Conservation (phyloP, 2,797 vertebrate species). For the Pterois miles region DNA sequence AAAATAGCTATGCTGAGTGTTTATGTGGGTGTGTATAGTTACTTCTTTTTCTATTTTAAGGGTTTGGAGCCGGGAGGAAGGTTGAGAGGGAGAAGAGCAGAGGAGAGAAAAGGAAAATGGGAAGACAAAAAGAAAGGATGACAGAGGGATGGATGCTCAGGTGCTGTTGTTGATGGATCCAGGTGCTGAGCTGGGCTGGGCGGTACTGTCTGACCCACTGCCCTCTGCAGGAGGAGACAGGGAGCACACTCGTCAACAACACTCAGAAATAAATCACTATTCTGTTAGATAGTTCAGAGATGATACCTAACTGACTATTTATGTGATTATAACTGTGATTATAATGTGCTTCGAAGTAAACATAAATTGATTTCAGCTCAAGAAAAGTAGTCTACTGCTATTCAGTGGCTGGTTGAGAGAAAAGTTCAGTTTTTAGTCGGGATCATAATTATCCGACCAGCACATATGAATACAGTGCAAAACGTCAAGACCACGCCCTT, state of each 20-base stretch:
- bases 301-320: not conserved
- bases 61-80: constrained; percentile 68
- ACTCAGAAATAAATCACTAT: not conserved
- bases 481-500: no score
- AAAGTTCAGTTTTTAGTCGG: not conserved
- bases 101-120: constrained; percentile 56
- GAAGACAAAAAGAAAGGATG: constrained; percentile 63
- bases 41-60: constrained; percentile 42
- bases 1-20: constrained; percentile 50
- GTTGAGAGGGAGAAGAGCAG: constrained; percentile 59
- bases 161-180: constrained; percentile 91
- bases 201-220: constrained; percentile 88
- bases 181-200: constrained; percentile 87
- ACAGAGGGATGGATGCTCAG: constrained; percentile 83
- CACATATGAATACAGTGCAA: no score
- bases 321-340: not conserved
- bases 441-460: not conserved
- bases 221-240: constrained; percentile 83
- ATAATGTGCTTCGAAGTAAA: not conserved
- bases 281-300: not conserved
- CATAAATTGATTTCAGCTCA: not conserved
- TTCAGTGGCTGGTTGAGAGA: not conserved
- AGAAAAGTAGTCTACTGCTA: not conserved
- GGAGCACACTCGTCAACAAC: constrained; percentile 27
- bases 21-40: constrained; percentile 48